Evolutionary conservation across 2,113 vertebrate genomes (phyloP).

Genomic region (Zeus faber): DNA sequence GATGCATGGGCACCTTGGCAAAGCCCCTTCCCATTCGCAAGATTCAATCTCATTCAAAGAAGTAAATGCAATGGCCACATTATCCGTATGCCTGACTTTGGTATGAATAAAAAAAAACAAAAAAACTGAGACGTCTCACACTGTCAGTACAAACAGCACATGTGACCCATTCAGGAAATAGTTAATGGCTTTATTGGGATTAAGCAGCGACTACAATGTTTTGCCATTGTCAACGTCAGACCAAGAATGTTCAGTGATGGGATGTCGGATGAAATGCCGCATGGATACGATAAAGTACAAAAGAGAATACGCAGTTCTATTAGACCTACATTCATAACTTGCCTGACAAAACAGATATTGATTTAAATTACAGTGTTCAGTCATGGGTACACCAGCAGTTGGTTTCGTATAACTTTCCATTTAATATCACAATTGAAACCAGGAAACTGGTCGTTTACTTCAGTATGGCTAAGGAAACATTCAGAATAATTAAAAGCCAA

Average conservation of each 20-base stretch:
- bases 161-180: constrained; percentile 66
- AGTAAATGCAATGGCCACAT: constrained; percentile 42
- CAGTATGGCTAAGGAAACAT: neutral
- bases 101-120: constrained; percentile 13
- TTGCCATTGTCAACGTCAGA: constrained; percentile 58
- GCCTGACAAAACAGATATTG: constrained; percentile 21
- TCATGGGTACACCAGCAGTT: too few relatives aligned
- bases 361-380: too few relatives aligned
- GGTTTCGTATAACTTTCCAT: too few relatives aligned
- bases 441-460: neutral
- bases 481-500: neutral
- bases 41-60: constrained; percentile 51
- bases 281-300: constrained; percentile 33
- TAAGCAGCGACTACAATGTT: constrained; percentile 52
- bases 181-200: constrained; percentile 73
- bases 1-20: constrained; percentile 55
- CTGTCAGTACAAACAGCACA: constrained; percentile 65
- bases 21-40: constrained; percentile 33
- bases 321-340: constrained; percentile 36
- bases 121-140: constrained; percentile 29
- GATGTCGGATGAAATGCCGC: constrained; percentile 58
- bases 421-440: neutral
- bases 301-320: constrained; percentile 35
- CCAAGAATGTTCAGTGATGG: constrained; percentile 50
- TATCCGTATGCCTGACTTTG: constrained; percentile 17